phyloP scores from a whole-genome alignment of 1,140 invertebrate species.

The Trialeurodes vaporariorum region DNA sequence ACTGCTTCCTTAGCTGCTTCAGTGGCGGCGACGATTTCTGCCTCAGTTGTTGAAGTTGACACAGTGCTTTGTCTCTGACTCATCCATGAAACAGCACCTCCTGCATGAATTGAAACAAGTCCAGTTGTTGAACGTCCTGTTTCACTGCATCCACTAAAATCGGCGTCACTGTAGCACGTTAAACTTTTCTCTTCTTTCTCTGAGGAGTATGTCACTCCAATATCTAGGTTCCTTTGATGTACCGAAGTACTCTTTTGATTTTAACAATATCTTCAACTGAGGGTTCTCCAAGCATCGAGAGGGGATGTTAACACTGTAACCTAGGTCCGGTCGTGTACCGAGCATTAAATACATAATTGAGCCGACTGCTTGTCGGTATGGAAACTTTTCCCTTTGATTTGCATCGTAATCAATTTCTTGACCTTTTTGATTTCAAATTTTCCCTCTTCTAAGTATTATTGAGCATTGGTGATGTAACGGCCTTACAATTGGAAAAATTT shows the following conservation, averaged over 20 bases:
- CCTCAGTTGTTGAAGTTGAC: conserved; percentile 31
- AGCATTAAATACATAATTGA: conserved; percentile 33
- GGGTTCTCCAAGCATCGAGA: conserved; percentile 30
- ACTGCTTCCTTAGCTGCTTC: conserved; percentile 26
- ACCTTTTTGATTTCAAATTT: too few relatives aligned
- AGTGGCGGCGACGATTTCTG: conserved; percentile 36
- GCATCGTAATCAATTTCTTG: too few relatives aligned
- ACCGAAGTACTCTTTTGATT: conserved; percentile 31
- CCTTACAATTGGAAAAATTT: conserved; percentile 30
- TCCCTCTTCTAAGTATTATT: too few relatives aligned
- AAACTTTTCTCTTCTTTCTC: conserved; percentile 13
- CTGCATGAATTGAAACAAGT: conserved; percentile 13
- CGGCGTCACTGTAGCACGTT: conserved; percentile 25
- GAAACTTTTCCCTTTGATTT: too few relatives aligned
- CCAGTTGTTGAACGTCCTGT: conserved; percentile 27
- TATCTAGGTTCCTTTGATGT: conserved; percentile 27
- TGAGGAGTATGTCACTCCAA: conserved; percentile 26
- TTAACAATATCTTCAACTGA: conserved; percentile 25
- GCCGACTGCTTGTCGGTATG: conserved; percentile 33
- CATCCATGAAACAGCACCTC: conserved; percentile 26
- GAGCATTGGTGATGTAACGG: conserved; percentile 29
- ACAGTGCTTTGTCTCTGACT: conserved; percentile 27
- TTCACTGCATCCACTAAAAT: conserved; percentile 28
- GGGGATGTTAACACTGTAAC: conserved; percentile 20
- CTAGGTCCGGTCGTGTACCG: conserved; percentile 33